Conservation (phyloP, 2,113 vertebrate genomes). For the Corydoras sp. region DNA sequence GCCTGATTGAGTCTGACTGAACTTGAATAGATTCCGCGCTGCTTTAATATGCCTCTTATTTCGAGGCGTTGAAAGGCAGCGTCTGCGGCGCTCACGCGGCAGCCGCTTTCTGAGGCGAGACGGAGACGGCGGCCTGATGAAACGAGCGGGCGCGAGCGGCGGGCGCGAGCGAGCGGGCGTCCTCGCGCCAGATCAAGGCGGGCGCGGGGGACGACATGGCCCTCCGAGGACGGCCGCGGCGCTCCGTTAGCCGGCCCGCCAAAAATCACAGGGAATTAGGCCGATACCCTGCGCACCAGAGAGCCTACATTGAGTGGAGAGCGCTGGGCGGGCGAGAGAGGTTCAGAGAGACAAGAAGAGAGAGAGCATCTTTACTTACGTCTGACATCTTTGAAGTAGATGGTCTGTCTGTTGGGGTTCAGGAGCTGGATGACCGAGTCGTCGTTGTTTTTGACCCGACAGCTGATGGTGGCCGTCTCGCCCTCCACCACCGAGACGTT, state of each 20-base stretch:
- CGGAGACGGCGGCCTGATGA: conserved; percentile 52
- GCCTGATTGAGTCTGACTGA: conserved; percentile 27
- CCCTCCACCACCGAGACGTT: conserved; percentile 71
- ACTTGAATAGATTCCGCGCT: conserved; percentile 29
- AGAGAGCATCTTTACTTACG: conserved; percentile 71
- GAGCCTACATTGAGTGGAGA: neutral
- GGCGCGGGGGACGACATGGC: conserved; percentile 49
- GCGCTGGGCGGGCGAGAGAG: too few species aligned
- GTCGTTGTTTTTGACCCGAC: conserved; percentile 82
- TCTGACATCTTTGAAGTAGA: conserved; percentile 86
- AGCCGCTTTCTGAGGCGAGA: conserved; percentile 32
- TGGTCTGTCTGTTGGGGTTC: conserved; percentile 95
- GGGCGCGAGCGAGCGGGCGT: conserved; percentile 39
- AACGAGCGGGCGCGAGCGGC: conserved; percentile 49
- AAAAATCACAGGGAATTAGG: conserved; percentile 32
- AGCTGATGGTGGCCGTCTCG: conserved; percentile 71
- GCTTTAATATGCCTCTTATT: conserved; percentile 30
- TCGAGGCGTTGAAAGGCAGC: conserved; percentile 20
- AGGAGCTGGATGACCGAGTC: conserved; percentile 97
- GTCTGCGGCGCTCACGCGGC: neutral
- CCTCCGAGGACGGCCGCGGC: conserved; percentile 54
- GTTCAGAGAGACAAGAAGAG: neutral
- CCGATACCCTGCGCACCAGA: conserved; percentile 21
- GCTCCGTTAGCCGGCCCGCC: conserved; percentile 23
- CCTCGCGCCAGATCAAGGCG: conserved; percentile 56